Evolutionary conservation across 30 jellyfish, hydroid and myxozoan genomes (phyloP).

Genomic region (Aurelia coerulea): DNA sequence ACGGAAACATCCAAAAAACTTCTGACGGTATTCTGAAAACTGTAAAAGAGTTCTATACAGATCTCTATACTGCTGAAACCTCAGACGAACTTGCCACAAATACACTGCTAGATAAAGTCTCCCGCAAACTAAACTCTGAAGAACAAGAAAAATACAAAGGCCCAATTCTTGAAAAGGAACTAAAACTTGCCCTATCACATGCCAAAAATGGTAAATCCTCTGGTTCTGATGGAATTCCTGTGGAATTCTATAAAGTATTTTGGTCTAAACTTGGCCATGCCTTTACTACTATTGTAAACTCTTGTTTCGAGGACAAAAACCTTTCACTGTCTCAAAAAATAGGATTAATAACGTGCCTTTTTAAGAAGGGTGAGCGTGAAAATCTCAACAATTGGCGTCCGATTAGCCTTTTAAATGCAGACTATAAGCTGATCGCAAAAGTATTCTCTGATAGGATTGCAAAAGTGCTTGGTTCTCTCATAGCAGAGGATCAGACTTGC

Average conservation of each 20-base stretch:
- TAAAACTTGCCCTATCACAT: background rate
- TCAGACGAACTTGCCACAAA: background rate
- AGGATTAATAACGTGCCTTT: constrained; percentile 11
- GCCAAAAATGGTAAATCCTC: background rate
- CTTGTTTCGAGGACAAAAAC: background rate
- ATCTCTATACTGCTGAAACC: constrained; percentile 25
- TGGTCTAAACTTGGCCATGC: background rate
- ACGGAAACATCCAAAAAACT: background rate
- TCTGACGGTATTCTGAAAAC: constrained; percentile 5
- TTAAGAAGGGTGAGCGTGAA: constrained; percentile 15
- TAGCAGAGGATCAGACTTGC: constrained; percentile 52
- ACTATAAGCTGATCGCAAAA: constrained; percentile 37
- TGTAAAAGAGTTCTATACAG: constrained; percentile 11
- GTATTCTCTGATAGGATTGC: constrained; percentile 24
- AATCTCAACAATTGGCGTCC: constrained; percentile 36
- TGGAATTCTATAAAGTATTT: constrained; percentile 6
- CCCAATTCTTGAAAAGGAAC: constrained; percentile 23
- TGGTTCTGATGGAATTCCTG: constrained; percentile 17
- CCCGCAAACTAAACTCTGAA: background rate
- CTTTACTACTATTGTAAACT: background rate
- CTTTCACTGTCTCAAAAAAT: constrained; percentile 4
- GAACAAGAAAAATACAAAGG: constrained; percentile 3
- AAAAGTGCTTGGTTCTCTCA: background rate
- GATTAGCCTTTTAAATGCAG: constrained; percentile 34
- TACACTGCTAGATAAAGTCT: background rate